Conservation (phyloP, 2,888 invertebrate genomes). For the Halictus ligatus region DNA sequence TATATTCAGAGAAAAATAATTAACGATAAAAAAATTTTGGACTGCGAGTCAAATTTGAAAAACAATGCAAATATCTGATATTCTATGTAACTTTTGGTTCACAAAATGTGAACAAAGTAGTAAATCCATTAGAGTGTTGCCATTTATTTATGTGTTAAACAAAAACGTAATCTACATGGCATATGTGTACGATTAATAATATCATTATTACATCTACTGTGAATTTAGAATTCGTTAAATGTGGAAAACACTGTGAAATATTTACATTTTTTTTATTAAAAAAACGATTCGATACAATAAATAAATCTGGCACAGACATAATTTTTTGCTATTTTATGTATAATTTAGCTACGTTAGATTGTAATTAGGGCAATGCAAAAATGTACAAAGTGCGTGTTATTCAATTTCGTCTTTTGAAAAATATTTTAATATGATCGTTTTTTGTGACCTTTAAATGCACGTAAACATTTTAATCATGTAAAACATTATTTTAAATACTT, state of each 20-base stretch:
- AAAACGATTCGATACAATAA: constrained; percentile 69
- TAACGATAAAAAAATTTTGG: not conserved
- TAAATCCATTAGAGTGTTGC: constrained; percentile 39
- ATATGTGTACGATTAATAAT: constrained; percentile 44
- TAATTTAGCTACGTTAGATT: constrained; percentile 59
- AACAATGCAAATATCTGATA: not conserved
- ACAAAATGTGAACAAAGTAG: constrained; percentile 36
- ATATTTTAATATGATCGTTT: constrained; percentile 37
- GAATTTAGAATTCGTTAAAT: constrained; percentile 55
- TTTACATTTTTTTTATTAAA: constrained; percentile 73
- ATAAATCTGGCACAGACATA: constrained; percentile 75
- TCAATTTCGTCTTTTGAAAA: constrained; percentile 39
- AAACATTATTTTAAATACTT: constrained; percentile 37
- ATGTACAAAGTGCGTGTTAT: constrained; percentile 47
- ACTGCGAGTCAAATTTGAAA: not conserved
- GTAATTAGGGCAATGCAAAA: constrained; percentile 58
- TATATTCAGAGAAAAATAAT: constrained; percentile 6
- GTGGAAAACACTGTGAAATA: constrained; percentile 57
- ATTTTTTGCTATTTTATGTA: not conserved
- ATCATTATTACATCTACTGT: constrained; percentile 43
- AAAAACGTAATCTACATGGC: constrained; percentile 65
- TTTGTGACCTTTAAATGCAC: constrained; percentile 38
- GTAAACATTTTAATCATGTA: constrained; percentile 24
- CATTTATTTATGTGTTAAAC: constrained; percentile 44
- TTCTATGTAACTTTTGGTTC: constrained; percentile 3